Evolutionary conservation across 2,888 invertebrate genomes (phyloP), one percentile per base, ranked within the genome.

Genomic region (Eupithecia subumbrata): DNA sequence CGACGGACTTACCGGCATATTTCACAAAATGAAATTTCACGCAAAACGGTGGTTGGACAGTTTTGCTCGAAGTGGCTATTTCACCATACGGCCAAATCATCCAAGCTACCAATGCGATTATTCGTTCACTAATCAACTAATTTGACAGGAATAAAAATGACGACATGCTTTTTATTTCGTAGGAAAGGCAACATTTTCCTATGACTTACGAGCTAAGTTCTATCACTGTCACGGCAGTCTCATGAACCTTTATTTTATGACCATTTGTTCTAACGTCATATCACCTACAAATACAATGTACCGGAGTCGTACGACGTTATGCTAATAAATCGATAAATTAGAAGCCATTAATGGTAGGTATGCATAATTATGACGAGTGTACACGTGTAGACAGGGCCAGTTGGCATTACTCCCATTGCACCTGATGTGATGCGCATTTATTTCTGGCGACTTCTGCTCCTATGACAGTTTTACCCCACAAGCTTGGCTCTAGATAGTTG

Each of bases 381-480:
- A 81, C 83, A 83, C 83, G 83, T 82, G 84, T 82, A 37, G 43
- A 64, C 72, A 56, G 74, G 43, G 79, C 71, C 72, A 79, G 83
- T 88, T 92, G 92, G 92, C 91, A 83, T 48, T 37, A 73, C 76
- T 87, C 88, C 90, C 87, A 82, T 83, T 87, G 89, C 90, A 91
- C 86, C 88, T 88, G 88, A 82, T 84, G 86, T 84, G 85, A 85
- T 84, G 84, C 84, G 82, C 70, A 85, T 85, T 85, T 90, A 89
- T 89, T 89, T 91, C 81, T 82, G 64, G 60, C 74, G 76, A 77
- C 78, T 72, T 79, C 72, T 79, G 71, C 69, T 71, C 16, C 63
- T 25, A 63, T 22, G 63, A 45, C 45, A 45, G 16, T 45, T 45
- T 45, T 45, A 45, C 45, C 16, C 5, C 45, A 45, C 45, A 16